Evolutionary conservation across 2,113 vertebrate species (phyloP).

Genomic region (Microcebus murinus): DNA sequence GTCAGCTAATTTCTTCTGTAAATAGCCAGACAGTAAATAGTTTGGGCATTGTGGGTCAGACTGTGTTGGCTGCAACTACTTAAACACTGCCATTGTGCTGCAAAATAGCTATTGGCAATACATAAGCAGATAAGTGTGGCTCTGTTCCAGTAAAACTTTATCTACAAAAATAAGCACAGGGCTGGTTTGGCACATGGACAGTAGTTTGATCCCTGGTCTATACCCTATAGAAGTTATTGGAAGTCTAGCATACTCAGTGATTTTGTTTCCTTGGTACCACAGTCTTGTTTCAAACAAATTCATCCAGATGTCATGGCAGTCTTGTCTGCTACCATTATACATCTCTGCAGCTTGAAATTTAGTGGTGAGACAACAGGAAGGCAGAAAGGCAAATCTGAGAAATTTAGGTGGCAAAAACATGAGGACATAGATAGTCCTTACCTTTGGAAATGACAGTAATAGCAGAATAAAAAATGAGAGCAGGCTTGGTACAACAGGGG

Average conservation of each 20-base stretch:
- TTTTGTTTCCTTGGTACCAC: neutral
- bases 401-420: neutral
- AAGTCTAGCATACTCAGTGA: neutral
- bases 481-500: neutral
- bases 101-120: neutral
- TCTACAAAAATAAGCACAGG: neutral
- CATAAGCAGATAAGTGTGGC: neutral
- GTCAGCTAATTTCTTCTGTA: neutral
- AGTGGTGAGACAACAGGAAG: neutral
- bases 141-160: neutral
- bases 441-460: neutral
- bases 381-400: neutral
- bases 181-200: neutral
- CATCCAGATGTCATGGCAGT: neutral
- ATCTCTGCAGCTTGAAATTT: neutral
- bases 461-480: neutral
- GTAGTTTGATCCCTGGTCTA: neutral
- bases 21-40: neutral
- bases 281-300: constrained; percentile 12
- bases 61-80: neutral
- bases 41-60: neutral
- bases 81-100: neutral
- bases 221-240: neutral
- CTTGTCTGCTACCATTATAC: neutral
- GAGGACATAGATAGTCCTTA: neutral